Base-by-base conservation (phyloP, 2,888 invertebrate genomes). In the Torymus auratus region DNA sequence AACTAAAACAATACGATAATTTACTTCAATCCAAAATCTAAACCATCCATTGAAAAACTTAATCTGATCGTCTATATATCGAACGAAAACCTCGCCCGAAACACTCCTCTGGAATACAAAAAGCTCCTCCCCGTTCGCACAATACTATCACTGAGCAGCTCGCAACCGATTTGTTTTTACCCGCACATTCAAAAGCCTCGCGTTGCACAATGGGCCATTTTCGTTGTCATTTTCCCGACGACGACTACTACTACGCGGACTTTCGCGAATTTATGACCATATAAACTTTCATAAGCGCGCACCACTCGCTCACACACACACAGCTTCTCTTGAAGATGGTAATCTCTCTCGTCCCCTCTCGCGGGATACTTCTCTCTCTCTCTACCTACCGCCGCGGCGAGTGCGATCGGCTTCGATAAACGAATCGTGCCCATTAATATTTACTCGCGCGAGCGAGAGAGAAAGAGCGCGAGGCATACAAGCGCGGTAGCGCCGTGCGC, bases 361-460 rank as follows among this genome's bases (percentile, higher is more conserved):
- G 7, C 7, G 41, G 41, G 41, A 41, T 41, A 11, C 23, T 12
- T 41, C 20, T 17, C 41, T 62, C 41, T 41, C 20, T 17, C 41
- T 62, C 41, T 72, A 75, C 75, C 78, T 82, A 78, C 81, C 81
- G 81, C 78, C 67, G 41, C 72, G 69, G 64, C 55, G 41, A 41
- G 41, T 41, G 41, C 75, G 81, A 78, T 82, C 78, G 67, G 50
- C 60, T 28, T 71, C 78, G 75, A 78, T 75, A 78, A 78, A 74
- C 71, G 71, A 74, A 78, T 82, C 81, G 81, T 82, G 81, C 68
- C 71, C 78, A 82, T 82, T 82, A 82, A 82, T 82, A 82, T 82
- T 82, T 82, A 82, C 71, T 69, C 74, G 75, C n/a, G 56, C 11
- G 50, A 12, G 5, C 14, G 41, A 5, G 41, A 41, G 41, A 28